Evolutionary conservation across 2,797 vertebrate species (phyloP).

Genomic region (Lacerta agilis): DNA sequence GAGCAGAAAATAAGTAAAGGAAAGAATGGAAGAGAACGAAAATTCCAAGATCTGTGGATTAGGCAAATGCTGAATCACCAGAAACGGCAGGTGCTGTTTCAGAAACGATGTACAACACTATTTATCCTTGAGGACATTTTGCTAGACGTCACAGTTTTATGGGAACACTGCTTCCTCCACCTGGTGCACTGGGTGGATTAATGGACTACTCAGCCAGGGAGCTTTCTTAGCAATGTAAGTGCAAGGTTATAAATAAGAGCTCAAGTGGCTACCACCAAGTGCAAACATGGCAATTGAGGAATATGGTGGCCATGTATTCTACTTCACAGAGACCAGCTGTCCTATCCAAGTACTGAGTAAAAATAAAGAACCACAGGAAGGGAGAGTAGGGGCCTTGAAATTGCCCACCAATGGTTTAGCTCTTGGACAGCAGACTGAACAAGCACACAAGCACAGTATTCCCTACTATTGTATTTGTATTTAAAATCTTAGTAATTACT

Average conservation of each 20-base stretch:
- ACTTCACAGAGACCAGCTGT: not conserved
- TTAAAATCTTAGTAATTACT: not conserved
- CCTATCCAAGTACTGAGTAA: not conserved
- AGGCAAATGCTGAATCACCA: constrained; percentile 29
- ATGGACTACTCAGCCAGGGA: not conserved
- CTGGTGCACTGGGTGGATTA: constrained; percentile 1
- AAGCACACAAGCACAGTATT: not conserved
- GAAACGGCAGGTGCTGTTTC: constrained; percentile 30
- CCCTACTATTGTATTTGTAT: not conserved
- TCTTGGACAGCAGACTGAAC: not conserved
- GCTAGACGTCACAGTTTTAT: constrained; percentile 16
- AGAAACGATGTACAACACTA: constrained; percentile 13
- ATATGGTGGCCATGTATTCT: not conserved
- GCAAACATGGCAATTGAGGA: not conserved
- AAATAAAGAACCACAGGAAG: not conserved
- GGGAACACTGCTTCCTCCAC: not conserved
- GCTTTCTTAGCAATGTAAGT: not conserved
- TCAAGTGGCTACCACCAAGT: not conserved
- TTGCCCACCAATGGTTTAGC: not conserved
- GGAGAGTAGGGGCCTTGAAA: not conserved
- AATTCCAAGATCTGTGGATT: not conserved
- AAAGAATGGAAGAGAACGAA: not conserved
- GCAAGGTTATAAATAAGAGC: not conserved
- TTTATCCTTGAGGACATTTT: constrained; percentile 30
- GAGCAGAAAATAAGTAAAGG: not conserved